phyloP scores from a whole-genome alignment of 2,888 invertebrate genomes.

The Leptodirus hochenwartii region DNA sequence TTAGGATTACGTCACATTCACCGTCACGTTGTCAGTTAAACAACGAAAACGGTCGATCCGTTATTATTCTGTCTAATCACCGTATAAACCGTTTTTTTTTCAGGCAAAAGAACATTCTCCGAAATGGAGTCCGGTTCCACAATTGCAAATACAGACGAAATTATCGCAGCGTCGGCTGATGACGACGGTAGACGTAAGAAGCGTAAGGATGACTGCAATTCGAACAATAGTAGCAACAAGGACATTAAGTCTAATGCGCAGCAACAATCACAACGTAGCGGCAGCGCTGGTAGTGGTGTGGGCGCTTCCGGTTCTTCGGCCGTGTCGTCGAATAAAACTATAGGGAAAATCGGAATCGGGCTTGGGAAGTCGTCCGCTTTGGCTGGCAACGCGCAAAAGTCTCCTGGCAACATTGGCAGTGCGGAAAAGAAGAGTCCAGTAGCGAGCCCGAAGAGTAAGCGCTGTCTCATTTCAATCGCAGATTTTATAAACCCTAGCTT shows the following conservation, averaged over 20 bases:
- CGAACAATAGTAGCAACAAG: constrained; percentile 50
- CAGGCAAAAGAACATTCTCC: constrained; percentile 30
- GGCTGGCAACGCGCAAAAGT: constrained; percentile 17
- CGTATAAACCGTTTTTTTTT: too few relatives aligned
- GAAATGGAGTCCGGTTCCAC: too few relatives aligned
- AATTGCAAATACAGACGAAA: constrained; percentile 32
- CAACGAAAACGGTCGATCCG: too few relatives aligned
- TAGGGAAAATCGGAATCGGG: constrained; percentile 18
- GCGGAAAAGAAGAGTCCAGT: constrained; percentile 51
- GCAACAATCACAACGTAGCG: constrained; percentile 32
- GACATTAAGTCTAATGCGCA: constrained; percentile 37
- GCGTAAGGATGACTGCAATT: constrained; percentile 55
- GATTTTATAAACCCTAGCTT: too few relatives aligned
- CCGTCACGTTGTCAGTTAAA: too few relatives aligned
- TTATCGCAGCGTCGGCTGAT: constrained; percentile 31
- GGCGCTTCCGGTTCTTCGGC: constrained; percentile 25
- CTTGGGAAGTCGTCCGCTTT: neutral
- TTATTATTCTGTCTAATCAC: too few relatives aligned
- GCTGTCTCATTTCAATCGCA: too few relatives aligned
- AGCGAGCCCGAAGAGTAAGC: constrained; percentile 40
- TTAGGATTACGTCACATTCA: too few relatives aligned
- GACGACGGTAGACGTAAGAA: constrained; percentile 53
- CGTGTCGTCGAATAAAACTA: constrained; percentile 23
- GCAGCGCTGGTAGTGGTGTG: constrained; percentile 28
- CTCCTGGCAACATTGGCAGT: too few relatives aligned